A percentile compares a stretch with the other conserved stretches of the same genome.
These are phyloP conservation scores for Magallana angulata DNA, from an alignment of 1,140 invertebrate species.

Conservation along the genomic window DNA sequence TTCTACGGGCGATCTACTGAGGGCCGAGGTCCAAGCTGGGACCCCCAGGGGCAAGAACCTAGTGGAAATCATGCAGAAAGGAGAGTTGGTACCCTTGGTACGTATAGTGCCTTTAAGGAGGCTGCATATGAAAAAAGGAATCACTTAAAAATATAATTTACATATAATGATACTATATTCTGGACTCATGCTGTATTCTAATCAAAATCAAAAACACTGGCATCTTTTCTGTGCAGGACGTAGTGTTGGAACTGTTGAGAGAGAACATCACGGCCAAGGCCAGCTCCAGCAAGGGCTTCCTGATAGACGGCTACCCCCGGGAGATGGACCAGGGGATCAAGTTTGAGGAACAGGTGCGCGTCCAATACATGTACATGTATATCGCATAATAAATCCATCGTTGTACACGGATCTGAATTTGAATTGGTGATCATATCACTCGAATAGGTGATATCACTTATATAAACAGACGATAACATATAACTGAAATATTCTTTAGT, in stretches of 20 bases:
- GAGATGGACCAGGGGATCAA: conserved; percentile 90
- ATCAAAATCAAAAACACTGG: no score
- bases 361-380: background rate
- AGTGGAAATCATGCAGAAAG: conserved; percentile 87
- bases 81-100: conserved; percentile 88
- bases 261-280: conserved; percentile 77
- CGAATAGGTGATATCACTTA: no score
- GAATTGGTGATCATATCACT: no score
- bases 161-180: background rate
- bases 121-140: background rate
- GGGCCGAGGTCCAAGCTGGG: conserved; percentile 79
- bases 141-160: background rate
- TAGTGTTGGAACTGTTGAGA: conserved; percentile 77
- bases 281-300: conserved; percentile 83
- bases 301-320: conserved; percentile 94
- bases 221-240: conserved; percentile 67
- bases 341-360: conserved; percentile 89
- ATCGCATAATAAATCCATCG: background rate
- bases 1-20: conserved; percentile 80
- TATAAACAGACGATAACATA: no score
- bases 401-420: no score
- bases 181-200: no score
- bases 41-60: conserved; percentile 80
- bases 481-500: no score
- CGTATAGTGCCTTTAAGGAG: conserved; percentile 3